Conservation (phyloP, 2,113 vertebrate genomes). For the Tragulus kanchil region DNA sequence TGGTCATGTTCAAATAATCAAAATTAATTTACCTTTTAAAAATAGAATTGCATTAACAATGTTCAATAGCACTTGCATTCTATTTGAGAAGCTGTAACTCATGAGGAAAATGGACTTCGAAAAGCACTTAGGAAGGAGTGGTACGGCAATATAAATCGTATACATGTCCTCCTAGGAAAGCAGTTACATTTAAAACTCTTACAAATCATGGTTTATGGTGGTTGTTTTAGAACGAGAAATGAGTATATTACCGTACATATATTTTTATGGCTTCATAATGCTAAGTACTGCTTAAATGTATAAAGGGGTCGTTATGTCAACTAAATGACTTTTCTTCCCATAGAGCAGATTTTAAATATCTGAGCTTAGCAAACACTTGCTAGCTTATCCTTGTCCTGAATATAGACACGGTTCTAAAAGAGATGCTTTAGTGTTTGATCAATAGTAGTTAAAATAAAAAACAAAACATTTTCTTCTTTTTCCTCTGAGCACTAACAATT, state of each 20-base stretch:
- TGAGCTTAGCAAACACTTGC: slow-evolving; percentile 20
- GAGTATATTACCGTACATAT: slow-evolving; percentile 66
- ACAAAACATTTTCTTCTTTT: not conserved
- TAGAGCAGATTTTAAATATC: slow-evolving; percentile 47
- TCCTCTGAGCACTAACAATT: not conserved
- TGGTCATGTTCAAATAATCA: slow-evolving; percentile 55
- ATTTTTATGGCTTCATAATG: slow-evolving; percentile 76
- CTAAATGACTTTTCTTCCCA: slow-evolving; percentile 56
- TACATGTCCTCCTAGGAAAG: slow-evolving; percentile 50
- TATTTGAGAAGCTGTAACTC: slow-evolving; percentile 65
- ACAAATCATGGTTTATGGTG: slow-evolving; percentile 73
- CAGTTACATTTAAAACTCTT: slow-evolving; percentile 66
- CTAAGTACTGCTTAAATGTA: slow-evolving; percentile 62
- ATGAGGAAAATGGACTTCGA: slow-evolving; percentile 57
- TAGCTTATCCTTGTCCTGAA: slow-evolving; percentile 34
- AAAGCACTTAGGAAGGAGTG: slow-evolving; percentile 55
- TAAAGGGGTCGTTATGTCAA: slow-evolving; percentile 71
- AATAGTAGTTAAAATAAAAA: slow-evolving; percentile 46
- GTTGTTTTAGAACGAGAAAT: slow-evolving; percentile 68
- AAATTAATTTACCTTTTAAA: slow-evolving; percentile 71
- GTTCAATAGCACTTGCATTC: not conserved
- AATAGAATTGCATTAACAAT: slow-evolving; percentile 54
- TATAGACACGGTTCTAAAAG: slow-evolving; percentile 23
- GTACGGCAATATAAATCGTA: slow-evolving; percentile 47
- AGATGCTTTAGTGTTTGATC: slow-evolving; percentile 35